Conservation (phyloP, 1,140 invertebrate species). For the Eueides isabella region DNA sequence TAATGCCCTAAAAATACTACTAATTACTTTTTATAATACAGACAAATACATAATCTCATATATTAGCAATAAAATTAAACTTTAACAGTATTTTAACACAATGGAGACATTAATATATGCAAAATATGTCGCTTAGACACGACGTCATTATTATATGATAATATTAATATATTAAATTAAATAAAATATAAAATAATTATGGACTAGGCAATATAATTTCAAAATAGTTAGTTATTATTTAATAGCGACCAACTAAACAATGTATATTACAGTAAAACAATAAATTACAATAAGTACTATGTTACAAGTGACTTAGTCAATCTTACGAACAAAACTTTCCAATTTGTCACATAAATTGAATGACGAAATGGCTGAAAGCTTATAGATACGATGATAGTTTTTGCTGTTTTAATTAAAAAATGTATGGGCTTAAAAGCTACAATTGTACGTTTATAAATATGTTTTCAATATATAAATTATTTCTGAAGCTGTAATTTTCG, state of each 20-base stretch:
- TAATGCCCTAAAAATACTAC: too few relatives aligned
- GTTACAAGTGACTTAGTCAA: conserved; percentile 19
- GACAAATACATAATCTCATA: too few relatives aligned
- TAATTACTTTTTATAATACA: too few relatives aligned
- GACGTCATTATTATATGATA: too few relatives aligned
- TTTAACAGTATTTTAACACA: too few relatives aligned
- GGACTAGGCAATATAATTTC: conserved; percentile 3
- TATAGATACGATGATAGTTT: background rate
- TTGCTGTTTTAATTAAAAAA: background rate
- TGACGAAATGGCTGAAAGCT: background rate
- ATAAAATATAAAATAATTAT: background rate
- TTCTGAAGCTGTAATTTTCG: too few relatives aligned
- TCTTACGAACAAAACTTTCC: background rate
- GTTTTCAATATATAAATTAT: too few relatives aligned
- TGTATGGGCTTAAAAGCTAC: background rate
- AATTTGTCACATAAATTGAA: background rate
- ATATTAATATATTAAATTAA: background rate
- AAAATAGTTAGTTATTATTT: conserved; percentile 1
- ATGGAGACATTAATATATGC: too few relatives aligned
- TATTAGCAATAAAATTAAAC: too few relatives aligned
- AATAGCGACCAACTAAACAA: background rate
- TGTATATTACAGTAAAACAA: background rate
- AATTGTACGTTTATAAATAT: background rate
- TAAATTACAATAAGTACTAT: conserved; percentile 13
- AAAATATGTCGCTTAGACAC: too few relatives aligned